Evolutionary conservation across 2,113 vertebrate species (phyloP).

Genomic region (Cricetomys ansorgei): DNA sequence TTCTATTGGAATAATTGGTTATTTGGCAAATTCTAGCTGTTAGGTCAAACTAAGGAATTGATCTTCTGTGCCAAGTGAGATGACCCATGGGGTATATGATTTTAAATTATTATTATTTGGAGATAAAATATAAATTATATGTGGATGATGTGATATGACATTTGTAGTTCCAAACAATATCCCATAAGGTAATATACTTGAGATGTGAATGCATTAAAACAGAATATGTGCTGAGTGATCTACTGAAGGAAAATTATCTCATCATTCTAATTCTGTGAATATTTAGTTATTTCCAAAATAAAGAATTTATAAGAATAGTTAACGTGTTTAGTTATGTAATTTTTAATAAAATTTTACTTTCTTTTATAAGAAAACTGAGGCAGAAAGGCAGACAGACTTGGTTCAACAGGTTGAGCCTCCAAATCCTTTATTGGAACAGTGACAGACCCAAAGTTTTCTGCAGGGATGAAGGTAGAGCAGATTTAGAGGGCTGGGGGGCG

Average conservation of each 20-base stretch:
- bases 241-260: not conserved
- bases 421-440: not conserved
- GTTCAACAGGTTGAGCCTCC: not conserved
- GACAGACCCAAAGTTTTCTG: not conserved
- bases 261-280: not conserved
- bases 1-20: not conserved
- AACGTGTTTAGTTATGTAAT: not conserved
- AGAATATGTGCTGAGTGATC: not conserved
- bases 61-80: not conserved
- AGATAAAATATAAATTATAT: not conserved
- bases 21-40: not conserved
- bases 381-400: not conserved
- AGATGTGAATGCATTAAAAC: not conserved
- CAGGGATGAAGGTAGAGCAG: not conserved
- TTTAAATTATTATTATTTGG: slow-evolving; percentile 13
- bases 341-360: slow-evolving; percentile 30
- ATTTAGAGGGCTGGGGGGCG: not conserved
- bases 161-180: not conserved
- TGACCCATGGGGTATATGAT: not conserved
- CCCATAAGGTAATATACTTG: not conserved
- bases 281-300: not conserved
- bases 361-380: not conserved
- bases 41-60: not conserved
- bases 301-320: not conserved
- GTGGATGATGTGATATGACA: not conserved